Evolutionary conservation across 2,797 vertebrate genomes (phyloP).

Genomic region (Lophius americanus): DNA sequence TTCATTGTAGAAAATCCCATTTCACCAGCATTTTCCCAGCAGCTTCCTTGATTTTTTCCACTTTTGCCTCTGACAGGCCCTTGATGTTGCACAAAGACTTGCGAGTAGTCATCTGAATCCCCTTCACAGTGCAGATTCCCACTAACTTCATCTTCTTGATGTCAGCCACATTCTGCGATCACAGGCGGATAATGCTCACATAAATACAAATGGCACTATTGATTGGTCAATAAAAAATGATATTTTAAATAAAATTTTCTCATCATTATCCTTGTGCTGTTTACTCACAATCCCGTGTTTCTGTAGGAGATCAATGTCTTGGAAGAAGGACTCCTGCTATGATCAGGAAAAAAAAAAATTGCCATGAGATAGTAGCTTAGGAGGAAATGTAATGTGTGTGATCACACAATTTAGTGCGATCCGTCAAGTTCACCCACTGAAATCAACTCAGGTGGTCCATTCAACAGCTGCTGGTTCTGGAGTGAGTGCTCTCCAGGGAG

Average conservation of each 20-base stretch:
- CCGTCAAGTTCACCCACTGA: no score
- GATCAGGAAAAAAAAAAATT: constrained; percentile 9
- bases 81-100: constrained; percentile 94
- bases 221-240: background rate
- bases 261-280: background rate
- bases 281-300: constrained; percentile 97
- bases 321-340: constrained; percentile 93
- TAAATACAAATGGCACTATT: background rate
- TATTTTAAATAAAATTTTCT: no score
- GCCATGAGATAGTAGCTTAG: background rate
- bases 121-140: constrained; percentile 97
- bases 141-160: constrained; percentile 97
- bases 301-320: constrained; percentile 96
- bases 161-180: constrained; percentile 91
- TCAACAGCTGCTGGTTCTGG: no score
- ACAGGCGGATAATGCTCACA: background rate
- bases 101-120: constrained; percentile 97
- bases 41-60: constrained; percentile 99
- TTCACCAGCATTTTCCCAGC: constrained; percentile 94
- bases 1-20: background rate
- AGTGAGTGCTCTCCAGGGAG: no score
- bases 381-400: background rate
- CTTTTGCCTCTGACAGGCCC: constrained; percentile 97
- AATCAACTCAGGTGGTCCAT: no score
- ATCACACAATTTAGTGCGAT: no score